Percentiles rank a stretch among this genome's conserved stretches.
phyloP scores from a whole-genome alignment of 2,888 invertebrate genomes.

The Agonum fuliginosum region DNA sequence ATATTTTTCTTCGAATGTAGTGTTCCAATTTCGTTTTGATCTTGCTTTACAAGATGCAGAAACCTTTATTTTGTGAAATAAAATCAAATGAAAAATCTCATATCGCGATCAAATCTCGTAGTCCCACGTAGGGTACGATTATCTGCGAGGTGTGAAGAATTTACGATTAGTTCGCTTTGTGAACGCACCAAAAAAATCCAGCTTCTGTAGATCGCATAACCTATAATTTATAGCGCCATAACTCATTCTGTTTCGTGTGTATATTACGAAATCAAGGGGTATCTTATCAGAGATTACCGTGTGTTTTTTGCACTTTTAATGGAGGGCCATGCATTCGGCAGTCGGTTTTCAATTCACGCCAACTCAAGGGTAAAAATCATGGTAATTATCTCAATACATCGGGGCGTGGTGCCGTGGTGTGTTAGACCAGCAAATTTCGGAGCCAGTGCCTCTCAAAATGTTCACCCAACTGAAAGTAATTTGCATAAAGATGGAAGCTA shows the following conservation, averaged over 20 bases:
- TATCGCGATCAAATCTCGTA: no score
- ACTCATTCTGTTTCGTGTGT: constrained; percentile 45
- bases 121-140: constrained; percentile 9
- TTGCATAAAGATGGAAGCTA: constrained; percentile 13
- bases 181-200: background rate
- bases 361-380: constrained; percentile 57
- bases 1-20: no score
- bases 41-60: no score
- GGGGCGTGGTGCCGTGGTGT: constrained; percentile 35
- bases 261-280: constrained; percentile 38
- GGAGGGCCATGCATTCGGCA: background rate
- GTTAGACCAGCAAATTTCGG: constrained; percentile 32
- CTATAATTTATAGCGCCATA: constrained; percentile 55
- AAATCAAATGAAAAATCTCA: no score
- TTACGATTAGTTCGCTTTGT: constrained; percentile 6
- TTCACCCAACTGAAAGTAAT: constrained; percentile 10
- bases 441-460: constrained; percentile 7
- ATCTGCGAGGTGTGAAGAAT: constrained; percentile 40
- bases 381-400: constrained; percentile 49
- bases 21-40: no score
- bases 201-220: constrained; percentile 38
- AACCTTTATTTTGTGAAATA: background rate
- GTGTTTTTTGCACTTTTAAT: constrained; percentile 16
- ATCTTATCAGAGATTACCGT: constrained; percentile 48
- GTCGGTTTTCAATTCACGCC: constrained; percentile 48